A percentile compares a stretch with the other conserved stretches of the same genome.
phyloP scores from a whole-genome alignment of 1,140 invertebrate species.

The Drosophila saltans region DNA sequence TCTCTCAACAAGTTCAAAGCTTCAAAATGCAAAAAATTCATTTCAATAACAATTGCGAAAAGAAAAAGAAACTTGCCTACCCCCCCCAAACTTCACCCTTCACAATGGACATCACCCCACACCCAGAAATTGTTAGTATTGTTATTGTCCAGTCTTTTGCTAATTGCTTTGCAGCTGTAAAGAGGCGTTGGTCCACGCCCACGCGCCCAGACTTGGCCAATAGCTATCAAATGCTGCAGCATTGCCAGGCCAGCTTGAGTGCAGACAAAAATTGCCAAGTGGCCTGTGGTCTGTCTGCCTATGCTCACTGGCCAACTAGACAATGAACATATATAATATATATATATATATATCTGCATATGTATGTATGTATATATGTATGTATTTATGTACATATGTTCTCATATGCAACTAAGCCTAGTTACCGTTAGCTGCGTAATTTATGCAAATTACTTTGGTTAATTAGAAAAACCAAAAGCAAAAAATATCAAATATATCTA shows the following conservation, averaged over 20 bases:
- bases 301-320: slow-evolving; percentile 33
- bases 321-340: slow-evolving; percentile 60
- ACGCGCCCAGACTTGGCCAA: slow-evolving; percentile 43
- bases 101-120: no score
- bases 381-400: background rate
- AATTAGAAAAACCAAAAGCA: slow-evolving; percentile 61
- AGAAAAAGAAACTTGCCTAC: background rate
- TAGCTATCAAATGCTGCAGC: slow-evolving; percentile 1
- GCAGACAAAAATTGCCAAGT: no score
- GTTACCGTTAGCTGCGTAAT: slow-evolving; percentile 79
- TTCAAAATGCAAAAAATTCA: slow-evolving; percentile 61
- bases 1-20: slow-evolving; percentile 64
- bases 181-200: slow-evolving; percentile 50
- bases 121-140: background rate
- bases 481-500: slow-evolving; percentile 24
- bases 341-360: background rate
- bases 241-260: slow-evolving; percentile 11
- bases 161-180: slow-evolving; percentile 76
- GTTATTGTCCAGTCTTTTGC: slow-evolving; percentile 62
- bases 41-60: slow-evolving; percentile 67
- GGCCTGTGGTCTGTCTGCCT: no score
- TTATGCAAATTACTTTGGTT: slow-evolving; percentile 77
- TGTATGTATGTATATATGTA: background rate
- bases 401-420: slow-evolving; percentile 35
- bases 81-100: background rate